These are phyloP conservation scores for Naja naja DNA, from an alignment of 2,113 vertebrate genomes.

Conservation along the genomic window DNA sequence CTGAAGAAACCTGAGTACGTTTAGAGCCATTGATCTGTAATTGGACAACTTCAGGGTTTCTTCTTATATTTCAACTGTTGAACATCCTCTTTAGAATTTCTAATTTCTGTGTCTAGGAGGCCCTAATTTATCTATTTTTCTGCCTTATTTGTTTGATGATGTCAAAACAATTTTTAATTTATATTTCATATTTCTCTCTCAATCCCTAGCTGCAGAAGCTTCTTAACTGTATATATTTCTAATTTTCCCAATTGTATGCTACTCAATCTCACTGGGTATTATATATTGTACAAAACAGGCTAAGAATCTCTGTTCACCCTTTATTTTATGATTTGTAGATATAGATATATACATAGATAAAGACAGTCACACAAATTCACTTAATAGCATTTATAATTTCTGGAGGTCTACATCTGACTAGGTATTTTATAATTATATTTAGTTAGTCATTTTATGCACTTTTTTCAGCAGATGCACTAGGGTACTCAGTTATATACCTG, in stretches of 20 bases:
- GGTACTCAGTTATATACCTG: background rate
- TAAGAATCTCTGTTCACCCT: background rate
- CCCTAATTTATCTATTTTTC: background rate
- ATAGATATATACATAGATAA: background rate
- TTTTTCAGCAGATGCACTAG: background rate
- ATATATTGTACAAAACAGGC: background rate
- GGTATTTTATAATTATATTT: background rate
- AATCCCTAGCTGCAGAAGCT: background rate
- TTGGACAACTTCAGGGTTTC: background rate
- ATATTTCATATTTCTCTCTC: background rate
- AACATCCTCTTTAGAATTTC: background rate
- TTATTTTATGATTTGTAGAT: background rate
- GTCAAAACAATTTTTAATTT: background rate
- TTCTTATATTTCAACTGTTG: background rate
- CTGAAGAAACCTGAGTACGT: background rate
- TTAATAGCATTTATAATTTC: background rate
- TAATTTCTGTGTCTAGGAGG: background rate
- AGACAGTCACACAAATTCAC: background rate
- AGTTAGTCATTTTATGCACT: background rate
- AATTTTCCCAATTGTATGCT: background rate
- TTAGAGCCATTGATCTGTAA: background rate
- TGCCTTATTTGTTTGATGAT: background rate
- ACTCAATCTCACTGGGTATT: background rate
- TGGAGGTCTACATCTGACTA: background rate
- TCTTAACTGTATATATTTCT: background rate